phyloP scores from a whole-genome alignment of 2,888 invertebrate genomes.

The Sphecodes monilicornis region DNA sequence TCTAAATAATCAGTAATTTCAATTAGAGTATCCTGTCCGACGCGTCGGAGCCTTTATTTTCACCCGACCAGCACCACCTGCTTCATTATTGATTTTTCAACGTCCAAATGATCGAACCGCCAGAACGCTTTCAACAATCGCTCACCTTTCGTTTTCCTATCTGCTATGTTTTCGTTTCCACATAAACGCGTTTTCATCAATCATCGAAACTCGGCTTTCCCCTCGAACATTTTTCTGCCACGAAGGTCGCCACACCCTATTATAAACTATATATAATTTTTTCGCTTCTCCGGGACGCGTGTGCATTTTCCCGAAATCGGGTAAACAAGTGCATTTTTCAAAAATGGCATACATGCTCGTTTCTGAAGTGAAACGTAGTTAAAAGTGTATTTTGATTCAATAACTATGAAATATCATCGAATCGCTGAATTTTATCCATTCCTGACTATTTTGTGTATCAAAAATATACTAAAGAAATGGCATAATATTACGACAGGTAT shows the following conservation, averaged over 20 bases:
- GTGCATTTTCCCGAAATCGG: not conserved
- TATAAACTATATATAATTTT: not conserved
- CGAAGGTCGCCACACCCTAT: slow-evolving; percentile 9
- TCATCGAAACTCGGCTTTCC: slow-evolving; percentile 1
- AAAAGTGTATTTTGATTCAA: not conserved
- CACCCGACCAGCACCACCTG: not conserved
- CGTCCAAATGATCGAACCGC: not conserved
- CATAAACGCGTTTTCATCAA: not conserved
- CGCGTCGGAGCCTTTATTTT: not conserved
- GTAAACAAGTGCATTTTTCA: not conserved
- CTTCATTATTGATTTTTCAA: not conserved
- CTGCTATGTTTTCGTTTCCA: not conserved
- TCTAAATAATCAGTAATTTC: not conserved
- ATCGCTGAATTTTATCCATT: not conserved
- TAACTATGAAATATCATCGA: not conserved
- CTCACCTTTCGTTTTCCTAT: slow-evolving; percentile 1
- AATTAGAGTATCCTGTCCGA: not conserved
- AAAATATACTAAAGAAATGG: no score
- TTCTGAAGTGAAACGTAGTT: not conserved
- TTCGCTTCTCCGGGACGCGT: not conserved
- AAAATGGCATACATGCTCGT: no score
- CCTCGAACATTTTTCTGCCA: not conserved
- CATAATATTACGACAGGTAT: no score
- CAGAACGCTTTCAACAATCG: slow-evolving; percentile 6
- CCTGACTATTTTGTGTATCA: not conserved